Percentiles rank a stretch among this genome's conserved stretches.
phyloP scores from a whole-genome alignment of 2,888 invertebrate species.

The Caenorhabditis japonica region DNA sequence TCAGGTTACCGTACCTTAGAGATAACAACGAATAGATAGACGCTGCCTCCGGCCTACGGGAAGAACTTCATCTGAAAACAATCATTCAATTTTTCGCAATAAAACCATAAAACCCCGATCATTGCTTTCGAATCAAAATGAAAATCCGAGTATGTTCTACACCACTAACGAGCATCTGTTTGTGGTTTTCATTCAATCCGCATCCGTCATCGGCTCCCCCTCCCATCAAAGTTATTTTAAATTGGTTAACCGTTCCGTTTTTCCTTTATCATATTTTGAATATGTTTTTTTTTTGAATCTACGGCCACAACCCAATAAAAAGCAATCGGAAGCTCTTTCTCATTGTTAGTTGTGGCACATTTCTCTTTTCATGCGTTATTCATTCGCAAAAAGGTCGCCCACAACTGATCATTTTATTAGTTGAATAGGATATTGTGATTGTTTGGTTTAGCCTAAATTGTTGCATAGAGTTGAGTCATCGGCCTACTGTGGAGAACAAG shows the following conservation, averaged over 20 bases:
- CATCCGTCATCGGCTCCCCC: constrained; percentile 42
- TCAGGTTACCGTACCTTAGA: constrained; percentile 50
- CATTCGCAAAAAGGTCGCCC: constrained; percentile 12
- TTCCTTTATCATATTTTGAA: not conserved
- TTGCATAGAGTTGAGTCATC: constrained; percentile 14
- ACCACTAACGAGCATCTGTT: constrained; percentile 52
- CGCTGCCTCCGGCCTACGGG: not conserved
- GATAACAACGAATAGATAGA: constrained; percentile 16
- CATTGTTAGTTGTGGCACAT: constrained; percentile 1
- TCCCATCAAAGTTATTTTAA: not conserved
- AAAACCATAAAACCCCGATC: constrained; percentile 33
- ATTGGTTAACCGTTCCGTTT: constrained; percentile 43
- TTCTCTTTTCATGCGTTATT: constrained; percentile 15
- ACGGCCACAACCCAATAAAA: no score
- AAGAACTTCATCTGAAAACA: constrained; percentile 50
- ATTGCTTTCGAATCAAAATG: constrained; percentile 36
- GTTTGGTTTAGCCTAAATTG: constrained; percentile 27
- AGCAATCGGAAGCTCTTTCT: constrained; percentile 33
- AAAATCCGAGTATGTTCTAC: constrained; percentile 48
- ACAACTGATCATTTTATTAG: constrained; percentile 39
- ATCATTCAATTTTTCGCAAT: constrained; percentile 50
- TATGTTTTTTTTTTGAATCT: constrained; percentile 7
- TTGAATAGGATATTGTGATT: constrained; percentile 27
- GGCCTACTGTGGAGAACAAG: not conserved
- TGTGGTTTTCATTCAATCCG: constrained; percentile 48